Base-by-base conservation (phyloP, 2,113 vertebrate genomes). In the Pogonocichla stellata region DNA sequence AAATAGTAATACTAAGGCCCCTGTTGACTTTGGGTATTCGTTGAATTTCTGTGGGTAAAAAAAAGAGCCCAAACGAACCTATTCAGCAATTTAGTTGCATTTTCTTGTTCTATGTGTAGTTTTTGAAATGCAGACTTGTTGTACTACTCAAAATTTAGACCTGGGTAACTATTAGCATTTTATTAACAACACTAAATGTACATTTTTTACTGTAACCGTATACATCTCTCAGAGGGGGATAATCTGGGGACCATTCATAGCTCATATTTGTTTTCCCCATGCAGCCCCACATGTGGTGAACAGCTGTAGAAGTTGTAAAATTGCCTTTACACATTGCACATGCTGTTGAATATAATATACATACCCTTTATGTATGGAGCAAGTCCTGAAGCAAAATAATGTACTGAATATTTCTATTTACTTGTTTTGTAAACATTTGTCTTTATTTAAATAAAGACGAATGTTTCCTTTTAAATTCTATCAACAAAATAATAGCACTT, bases 231-330 rank as follows among this genome's bases (percentile, higher is more conserved):
- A 92, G 65, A 96, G 66, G 85, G 90, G 75, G 79, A 94, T 62
- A 86, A 90, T 72, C 61, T 72, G 65, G 72, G n/a, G 61, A 88
- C 31, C 82, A 86, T 88, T 97, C 89, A 96, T 95, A 92, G 84
- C 93, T 95, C 85, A 86, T 91, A 73, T 48, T 97, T 93, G 66
- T 86, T 98, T 94, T 96, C 91, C 89, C 73, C 74, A 48, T 94
- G 95, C 80, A 96, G 78, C 57, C 90, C 85, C 81, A 97, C 96
- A 97, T 97, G 92, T 97, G 98, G 95, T 67, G 83, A 97, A 90
- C 98, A 98, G 97, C 96, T 98, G 97, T 82, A 86, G 83, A 94
- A 95, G 66, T 19, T 85, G 73, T 95, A 92, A 95, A 95, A 79
- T 94, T 95, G 64, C 70, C 92, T 80, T 94, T 93, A 86, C 42